A percentile compares a stretch with the other conserved stretches of the same genome.
These are phyloP conservation scores for Lota lota DNA, from an alignment of 2,113 vertebrate species.

Conservation along the genomic window DNA sequence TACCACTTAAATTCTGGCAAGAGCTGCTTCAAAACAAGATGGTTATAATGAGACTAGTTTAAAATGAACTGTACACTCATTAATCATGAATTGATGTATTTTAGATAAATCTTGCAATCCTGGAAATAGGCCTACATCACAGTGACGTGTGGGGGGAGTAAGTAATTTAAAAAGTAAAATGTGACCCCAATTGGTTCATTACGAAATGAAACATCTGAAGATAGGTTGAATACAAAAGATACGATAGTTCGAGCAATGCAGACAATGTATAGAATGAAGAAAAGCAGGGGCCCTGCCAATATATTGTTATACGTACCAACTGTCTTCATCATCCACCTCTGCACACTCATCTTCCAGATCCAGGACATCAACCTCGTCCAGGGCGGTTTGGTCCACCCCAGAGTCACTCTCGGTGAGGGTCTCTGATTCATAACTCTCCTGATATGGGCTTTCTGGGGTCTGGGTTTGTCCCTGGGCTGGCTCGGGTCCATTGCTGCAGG, in stretches of 20 bases:
- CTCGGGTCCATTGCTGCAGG: conserved; percentile 32
- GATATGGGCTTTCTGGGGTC: conserved; percentile 42
- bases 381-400: conserved; percentile 61
- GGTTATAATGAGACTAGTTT: neutral
- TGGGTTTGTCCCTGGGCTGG: conserved; percentile 36
- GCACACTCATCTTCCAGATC: conserved; percentile 79
- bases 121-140: neutral
- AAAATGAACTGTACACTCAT: conserved; percentile 3
- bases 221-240: neutral
- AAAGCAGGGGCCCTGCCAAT: neutral
- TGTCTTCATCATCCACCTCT: conserved; percentile 80
- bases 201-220: too few relatives aligned
- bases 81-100: neutral
- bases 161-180: too few relatives aligned
- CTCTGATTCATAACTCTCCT: conserved; percentile 64
- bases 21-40: conserved; percentile 3
- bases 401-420: conserved; percentile 57
- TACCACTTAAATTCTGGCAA: neutral
- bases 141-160: too few relatives aligned
- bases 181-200: too few relatives aligned
- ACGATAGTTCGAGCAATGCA: neutral
- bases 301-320: conserved; percentile 77
- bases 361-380: conserved; percentile 85
- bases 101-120: neutral
- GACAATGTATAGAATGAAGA: neutral